A percentile compares a stretch with the other conserved stretches of the same genome.
Evolutionary conservation across 2,797 vertebrate species (phyloP).

Genomic region (Glossophaga mutica): DNA sequence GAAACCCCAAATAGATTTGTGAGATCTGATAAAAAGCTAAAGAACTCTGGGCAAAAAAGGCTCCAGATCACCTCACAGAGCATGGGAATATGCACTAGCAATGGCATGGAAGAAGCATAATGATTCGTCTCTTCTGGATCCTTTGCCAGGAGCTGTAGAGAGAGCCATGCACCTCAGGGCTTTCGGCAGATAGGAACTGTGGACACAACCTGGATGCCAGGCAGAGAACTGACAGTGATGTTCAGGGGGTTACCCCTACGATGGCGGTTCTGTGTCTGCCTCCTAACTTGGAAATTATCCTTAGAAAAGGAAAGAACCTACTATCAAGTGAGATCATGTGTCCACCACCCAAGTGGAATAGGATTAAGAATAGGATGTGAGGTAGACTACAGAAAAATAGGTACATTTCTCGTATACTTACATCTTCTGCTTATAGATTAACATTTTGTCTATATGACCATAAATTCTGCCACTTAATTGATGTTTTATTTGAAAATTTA

Average conservation of each 20-base stretch:
- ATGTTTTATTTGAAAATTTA: not conserved
- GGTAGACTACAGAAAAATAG: not conserved
- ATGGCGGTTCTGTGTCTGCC: not conserved
- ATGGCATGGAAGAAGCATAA: not conserved
- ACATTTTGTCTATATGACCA: not conserved
- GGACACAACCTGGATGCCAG: not conserved
- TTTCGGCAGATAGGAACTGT: not conserved
- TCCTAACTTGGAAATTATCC: not conserved
- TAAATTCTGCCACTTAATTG: not conserved
- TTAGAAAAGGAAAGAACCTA: not conserved
- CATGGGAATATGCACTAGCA: not conserved
- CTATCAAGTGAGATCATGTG: not conserved
- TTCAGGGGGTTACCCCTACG: not conserved
- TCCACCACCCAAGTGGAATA: not conserved
- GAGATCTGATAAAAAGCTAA: not conserved
- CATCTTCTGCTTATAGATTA: not conserved
- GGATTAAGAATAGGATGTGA: not conserved
- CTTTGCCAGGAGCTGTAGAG: not conserved
- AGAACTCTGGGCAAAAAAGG: not conserved
- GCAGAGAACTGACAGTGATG: not conserved
- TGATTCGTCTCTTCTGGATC: not conserved
- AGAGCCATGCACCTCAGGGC: not conserved
- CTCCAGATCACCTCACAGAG: not conserved
- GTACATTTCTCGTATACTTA: not conserved
- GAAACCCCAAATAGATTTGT: not conserved